These are phyloP conservation scores for Sarcophaga rosellei DNA, from an alignment of 2,888 invertebrate genomes.

Conservation along the genomic window DNA sequence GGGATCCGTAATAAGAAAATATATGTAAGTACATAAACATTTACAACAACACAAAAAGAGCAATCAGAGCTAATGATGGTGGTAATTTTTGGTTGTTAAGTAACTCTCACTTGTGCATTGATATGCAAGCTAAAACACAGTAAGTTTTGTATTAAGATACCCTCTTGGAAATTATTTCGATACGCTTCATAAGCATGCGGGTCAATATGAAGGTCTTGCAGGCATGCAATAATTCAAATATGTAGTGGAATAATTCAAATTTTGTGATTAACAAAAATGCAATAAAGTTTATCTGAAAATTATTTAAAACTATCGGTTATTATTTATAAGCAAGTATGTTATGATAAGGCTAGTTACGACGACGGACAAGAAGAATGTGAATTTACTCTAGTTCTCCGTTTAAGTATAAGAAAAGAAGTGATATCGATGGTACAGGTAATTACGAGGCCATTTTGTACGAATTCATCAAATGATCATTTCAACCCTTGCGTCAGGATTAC, in stretches of 20 bases:
- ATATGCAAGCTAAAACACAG: background rate
- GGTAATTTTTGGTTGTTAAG: constrained; percentile 7
- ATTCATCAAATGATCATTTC: too few species aligned
- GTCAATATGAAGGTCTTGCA: constrained; percentile 50
- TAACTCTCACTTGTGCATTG: constrained; percentile 17
- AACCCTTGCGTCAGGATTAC: too few species aligned
- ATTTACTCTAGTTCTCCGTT: too few species aligned
- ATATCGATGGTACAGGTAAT: too few species aligned
- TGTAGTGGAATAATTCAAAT: constrained; percentile 5
- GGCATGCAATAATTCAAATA: constrained; percentile 13
- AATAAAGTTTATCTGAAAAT: too few species aligned
- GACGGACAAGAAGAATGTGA: too few species aligned
- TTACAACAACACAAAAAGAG: constrained; percentile 7
- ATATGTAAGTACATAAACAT: background rate
- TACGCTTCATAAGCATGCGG: constrained; percentile 44
- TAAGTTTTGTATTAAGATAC: background rate
- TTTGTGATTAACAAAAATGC: background rate
- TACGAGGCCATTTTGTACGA: too few species aligned
- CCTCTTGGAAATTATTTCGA: constrained; percentile 7
- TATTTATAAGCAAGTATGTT: too few species aligned
- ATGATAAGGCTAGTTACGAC: too few species aligned
- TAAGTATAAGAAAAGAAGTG: too few species aligned
- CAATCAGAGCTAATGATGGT: constrained; percentile 9
- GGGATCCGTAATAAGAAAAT: constrained; percentile 29
- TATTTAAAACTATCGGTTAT: too few species aligned